Evolutionary conservation across 2,113 vertebrate genomes (phyloP).

Genomic region (Agelaius phoeniceus): DNA sequence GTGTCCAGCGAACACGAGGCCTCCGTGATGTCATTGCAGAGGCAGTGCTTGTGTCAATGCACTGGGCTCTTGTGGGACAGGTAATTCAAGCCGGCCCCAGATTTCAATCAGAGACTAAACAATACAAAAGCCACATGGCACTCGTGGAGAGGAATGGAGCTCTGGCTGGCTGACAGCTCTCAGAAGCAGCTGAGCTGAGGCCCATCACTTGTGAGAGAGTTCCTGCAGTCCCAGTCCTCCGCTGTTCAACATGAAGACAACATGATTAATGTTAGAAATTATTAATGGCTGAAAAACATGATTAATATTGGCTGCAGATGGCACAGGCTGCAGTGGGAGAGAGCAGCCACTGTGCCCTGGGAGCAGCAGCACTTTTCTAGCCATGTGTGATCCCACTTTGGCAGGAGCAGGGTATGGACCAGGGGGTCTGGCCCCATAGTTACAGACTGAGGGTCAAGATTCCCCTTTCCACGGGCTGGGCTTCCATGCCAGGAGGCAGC

Average conservation of each 20-base stretch:
- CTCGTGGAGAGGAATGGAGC: not conserved
- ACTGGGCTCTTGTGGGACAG: not conserved
- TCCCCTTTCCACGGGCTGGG: not conserved
- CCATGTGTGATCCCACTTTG: accelerated
- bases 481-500: not conserved
- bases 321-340: not conserved
- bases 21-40: not conserved
- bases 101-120: conserved; percentile 27
- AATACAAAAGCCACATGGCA: conserved; percentile 48
- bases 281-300: conserved; percentile 21
- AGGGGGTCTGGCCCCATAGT: not conserved
- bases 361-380: not conserved
- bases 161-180: conserved; percentile 26
- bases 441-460: not conserved
- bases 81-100: conserved; percentile 29
- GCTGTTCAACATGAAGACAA: not conserved
- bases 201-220: not conserved
- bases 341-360: not conserved
- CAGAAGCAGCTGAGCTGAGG: conserved; percentile 42
- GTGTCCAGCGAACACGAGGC: accelerated
- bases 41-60: not conserved
- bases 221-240: not conserved
- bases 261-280: conserved; percentile 25
- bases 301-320: conserved; percentile 8
- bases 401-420: not conserved